These are phyloP conservation scores for Parnassius apollo DNA, from an alignment of 2,888 invertebrate genomes.

Conservation along the genomic window DNA sequence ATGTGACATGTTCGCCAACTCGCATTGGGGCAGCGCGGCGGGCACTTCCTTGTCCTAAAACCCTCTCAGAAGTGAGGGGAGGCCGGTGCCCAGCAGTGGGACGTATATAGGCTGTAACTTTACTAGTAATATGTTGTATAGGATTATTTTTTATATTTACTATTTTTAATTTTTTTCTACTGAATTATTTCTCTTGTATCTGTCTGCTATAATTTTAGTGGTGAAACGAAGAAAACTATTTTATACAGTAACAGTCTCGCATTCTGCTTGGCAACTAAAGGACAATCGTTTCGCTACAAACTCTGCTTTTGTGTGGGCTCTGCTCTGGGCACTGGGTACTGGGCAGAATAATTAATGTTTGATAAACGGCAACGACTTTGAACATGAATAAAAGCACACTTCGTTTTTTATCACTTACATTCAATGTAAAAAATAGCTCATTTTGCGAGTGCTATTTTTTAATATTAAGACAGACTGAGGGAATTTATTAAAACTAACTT, in stretches of 20 bases:
- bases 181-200: not conserved
- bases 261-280: constrained; percentile 16
- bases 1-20: too few species aligned
- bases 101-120: too few species aligned
- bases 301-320: constrained; percentile 12
- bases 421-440: constrained; percentile 6
- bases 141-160: too few species aligned
- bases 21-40: too few species aligned
- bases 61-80: too few species aligned
- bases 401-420: not conserved
- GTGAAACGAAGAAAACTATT: constrained; percentile 7
- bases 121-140: too few species aligned
- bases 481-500: too few species aligned
- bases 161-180: too few species aligned
- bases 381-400: constrained; percentile 11
- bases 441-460: not conserved
- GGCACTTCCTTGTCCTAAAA: too few species aligned
- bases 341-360: constrained; percentile 25
- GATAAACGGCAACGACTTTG: constrained; percentile 13
- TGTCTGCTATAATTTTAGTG: not conserved
- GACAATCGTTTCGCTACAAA: constrained; percentile 17
- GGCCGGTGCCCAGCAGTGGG: too few species aligned
- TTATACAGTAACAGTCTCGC: constrained; percentile 15
- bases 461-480: too few species aligned
- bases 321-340: constrained; percentile 12